Evolutionary conservation across 53 echinoderm and acorn worm genomes (phyloP).

Genomic region (Zoroaster sp.): DNA sequence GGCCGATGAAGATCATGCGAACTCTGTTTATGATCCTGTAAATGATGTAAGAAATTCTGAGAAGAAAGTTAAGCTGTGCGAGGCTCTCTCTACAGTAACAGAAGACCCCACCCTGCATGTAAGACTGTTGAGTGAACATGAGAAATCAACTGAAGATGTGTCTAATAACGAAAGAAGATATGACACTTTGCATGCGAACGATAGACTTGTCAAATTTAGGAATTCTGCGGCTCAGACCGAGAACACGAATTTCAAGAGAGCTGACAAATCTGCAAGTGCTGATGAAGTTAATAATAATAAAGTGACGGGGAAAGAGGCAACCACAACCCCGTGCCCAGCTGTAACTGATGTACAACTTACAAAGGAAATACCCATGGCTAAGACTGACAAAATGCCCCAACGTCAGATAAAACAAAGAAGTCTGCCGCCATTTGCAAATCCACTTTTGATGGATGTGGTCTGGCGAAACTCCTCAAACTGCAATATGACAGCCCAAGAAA

Average conservation of each 20-base stretch:
- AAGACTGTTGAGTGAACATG: neutral
- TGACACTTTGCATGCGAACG: neutral
- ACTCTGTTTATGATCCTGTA: neutral
- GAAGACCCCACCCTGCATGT: neutral
- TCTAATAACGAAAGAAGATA: neutral
- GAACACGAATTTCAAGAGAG: neutral
- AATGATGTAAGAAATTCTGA: neutral
- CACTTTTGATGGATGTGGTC: slow-evolving; percentile 19
- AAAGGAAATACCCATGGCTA: neutral
- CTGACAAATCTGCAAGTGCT: neutral
- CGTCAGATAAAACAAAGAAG: neutral
- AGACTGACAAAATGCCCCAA: neutral
- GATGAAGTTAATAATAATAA: neutral
- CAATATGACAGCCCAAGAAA: neutral
- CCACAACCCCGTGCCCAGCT: neutral
- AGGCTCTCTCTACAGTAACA: neutral
- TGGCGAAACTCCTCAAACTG: neutral
- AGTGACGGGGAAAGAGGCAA: neutral
- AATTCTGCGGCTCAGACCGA: neutral
- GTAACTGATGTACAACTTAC: neutral
- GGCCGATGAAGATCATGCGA: neutral
- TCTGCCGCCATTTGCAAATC: slow-evolving; percentile 15
- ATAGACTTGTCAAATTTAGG: neutral
- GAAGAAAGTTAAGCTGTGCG: neutral
- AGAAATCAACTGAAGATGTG: neutral